Percentiles rank a stretch among this genome's conserved stretches.
These are phyloP conservation scores for Galeruca laticollis DNA, from an alignment of 2,888 invertebrate species.

Conservation along the genomic window DNA sequence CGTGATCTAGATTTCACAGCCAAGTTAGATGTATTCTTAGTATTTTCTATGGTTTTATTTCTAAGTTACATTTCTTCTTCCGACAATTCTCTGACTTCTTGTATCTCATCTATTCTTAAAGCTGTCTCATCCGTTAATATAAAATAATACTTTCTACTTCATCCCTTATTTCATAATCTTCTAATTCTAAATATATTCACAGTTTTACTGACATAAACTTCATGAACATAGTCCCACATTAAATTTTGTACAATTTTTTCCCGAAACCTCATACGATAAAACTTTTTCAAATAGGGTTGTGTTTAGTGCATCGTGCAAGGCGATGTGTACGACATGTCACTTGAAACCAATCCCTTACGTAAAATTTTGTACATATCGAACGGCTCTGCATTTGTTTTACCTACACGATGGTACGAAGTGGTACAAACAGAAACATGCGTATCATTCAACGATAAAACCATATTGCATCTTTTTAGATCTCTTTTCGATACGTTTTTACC, in stretches of 20 bases:
- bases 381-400: slow-evolving; percentile 51
- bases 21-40: too few relatives aligned
- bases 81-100: too few relatives aligned
- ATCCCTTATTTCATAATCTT: too few relatives aligned
- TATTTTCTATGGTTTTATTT: too few relatives aligned
- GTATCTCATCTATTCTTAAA: too few relatives aligned
- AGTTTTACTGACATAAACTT: too few relatives aligned
- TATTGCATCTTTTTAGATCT: slow-evolving; percentile 49
- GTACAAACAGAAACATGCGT: slow-evolving; percentile 58
- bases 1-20: too few relatives aligned
- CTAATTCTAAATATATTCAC: too few relatives aligned
- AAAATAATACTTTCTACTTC: too few relatives aligned
- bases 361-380: slow-evolving; percentile 54
- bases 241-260: not conserved
- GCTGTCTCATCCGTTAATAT: too few relatives aligned
- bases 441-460: slow-evolving; percentile 53
- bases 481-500: slow-evolving; percentile 45
- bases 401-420: slow-evolving; percentile 57
- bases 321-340: slow-evolving; percentile 21
- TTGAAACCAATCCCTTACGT: slow-evolving; percentile 35
- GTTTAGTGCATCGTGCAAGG: slow-evolving; percentile 7
- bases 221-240: too few relatives aligned
- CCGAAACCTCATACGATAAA: not conserved
- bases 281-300: not conserved
- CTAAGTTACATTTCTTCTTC: too few relatives aligned